Percentiles rank a stretch among this genome's conserved stretches.
These are phyloP conservation scores for Suncus etruscus DNA, from an alignment of 2,113 vertebrate genomes.

Conservation along the genomic window DNA sequence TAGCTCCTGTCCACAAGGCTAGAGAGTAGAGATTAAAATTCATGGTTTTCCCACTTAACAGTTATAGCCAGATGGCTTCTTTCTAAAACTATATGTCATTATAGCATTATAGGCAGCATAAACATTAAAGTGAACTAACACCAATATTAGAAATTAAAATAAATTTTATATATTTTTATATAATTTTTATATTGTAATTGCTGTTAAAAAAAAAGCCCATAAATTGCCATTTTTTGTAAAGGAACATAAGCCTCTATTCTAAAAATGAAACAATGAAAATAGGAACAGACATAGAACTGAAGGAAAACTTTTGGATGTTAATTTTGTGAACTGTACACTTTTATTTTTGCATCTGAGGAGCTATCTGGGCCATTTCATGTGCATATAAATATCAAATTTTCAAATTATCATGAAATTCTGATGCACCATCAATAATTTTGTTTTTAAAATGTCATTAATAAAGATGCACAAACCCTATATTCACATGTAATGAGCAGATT, in stretches of 20 bases:
- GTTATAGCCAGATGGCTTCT: not conserved
- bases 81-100: not conserved
- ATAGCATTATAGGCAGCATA: not conserved
- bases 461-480: constrained; percentile 44
- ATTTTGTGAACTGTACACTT: not conserved
- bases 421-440: not conserved
- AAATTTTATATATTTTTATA: too few relatives aligned
- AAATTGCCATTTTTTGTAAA: not conserved
- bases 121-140: not conserved
- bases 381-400: not conserved
- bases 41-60: not conserved
- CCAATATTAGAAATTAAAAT: constrained; percentile 5
- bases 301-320: constrained; percentile 10
- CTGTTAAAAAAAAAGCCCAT: not conserved
- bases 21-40: constrained; percentile 29
- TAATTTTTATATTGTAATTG: too few relatives aligned
- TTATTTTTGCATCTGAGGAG: not conserved
- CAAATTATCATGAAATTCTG: constrained; percentile 8
- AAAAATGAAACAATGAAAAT: constrained; percentile 2
- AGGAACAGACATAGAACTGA: not conserved
- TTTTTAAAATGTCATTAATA: constrained; percentile 62
- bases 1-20: not conserved
- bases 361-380: not conserved
- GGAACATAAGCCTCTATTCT: not conserved
- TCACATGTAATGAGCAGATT: constrained; percentile 63